Conservation (phyloP, 2,888 invertebrate genomes). For the Pachliopta kotzebuea region DNA sequence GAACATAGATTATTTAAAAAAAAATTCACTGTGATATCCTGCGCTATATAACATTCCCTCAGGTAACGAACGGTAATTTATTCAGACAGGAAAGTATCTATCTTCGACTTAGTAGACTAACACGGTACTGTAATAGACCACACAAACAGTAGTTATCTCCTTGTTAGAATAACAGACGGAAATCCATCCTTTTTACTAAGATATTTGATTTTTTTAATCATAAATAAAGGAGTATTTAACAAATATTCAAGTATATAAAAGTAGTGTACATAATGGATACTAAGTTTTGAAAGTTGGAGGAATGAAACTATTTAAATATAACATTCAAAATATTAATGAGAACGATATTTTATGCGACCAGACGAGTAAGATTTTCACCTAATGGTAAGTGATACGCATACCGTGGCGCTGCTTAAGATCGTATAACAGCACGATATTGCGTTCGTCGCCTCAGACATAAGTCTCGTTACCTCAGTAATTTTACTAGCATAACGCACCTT, state of each 20-base stretch:
- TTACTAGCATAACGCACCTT: no score
- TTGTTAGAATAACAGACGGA: conserved; percentile 31
- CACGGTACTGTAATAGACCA: conserved; percentile 44
- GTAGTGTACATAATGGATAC: not conserved
- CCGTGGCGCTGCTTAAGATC: no score
- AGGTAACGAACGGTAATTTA: conserved; percentile 72
- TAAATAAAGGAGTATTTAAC: no score
- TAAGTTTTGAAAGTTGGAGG: not conserved
- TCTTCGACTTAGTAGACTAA: conserved; percentile 42
- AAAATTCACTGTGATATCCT: conserved; percentile 71
- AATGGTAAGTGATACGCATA: no score
- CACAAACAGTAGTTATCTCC: conserved; percentile 43
- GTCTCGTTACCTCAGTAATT: no score
- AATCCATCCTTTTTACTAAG: not conserved
- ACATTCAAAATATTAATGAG: no score
- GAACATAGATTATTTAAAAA: conserved; percentile 27
- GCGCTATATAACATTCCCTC: conserved; percentile 67
- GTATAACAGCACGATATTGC: no score
- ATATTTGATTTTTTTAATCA: no score
- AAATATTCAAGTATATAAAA: not conserved
- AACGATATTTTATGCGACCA: no score
- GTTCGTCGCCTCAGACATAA: no score
- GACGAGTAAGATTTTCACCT: no score
- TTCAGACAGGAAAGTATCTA: conserved; percentile 66
- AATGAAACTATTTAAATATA: conserved; percentile 9